Percentiles rank a stretch among this genome's conserved stretches.
Conservation (phyloP, 1,140 invertebrate genomes). For the Tribolium castaneum region DNA sequence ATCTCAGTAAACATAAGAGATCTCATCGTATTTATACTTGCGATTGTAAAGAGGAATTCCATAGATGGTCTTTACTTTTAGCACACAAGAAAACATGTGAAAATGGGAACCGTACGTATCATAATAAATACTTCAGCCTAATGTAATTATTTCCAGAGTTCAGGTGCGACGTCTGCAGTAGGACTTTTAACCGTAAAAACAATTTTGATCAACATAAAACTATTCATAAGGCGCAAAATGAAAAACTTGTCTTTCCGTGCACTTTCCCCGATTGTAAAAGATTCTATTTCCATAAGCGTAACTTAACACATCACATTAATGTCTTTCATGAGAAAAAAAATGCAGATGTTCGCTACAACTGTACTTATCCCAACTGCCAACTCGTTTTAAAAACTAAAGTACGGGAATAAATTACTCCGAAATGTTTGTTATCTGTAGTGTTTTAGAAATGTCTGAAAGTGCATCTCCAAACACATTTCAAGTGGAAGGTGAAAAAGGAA, state of each 20-base stretch:
- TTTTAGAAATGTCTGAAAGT: slow-evolving; percentile 45
- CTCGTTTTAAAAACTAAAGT: slow-evolving; percentile 39
- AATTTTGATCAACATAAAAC: slow-evolving; percentile 64
- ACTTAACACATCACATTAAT: slow-evolving; percentile 46
- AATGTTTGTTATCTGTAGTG: neutral
- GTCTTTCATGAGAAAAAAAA: slow-evolving; percentile 42
- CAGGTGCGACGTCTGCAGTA: slow-evolving; percentile 65
- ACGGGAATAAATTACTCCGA: neutral
- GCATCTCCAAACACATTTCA: slow-evolving; percentile 38
- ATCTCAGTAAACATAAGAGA: slow-evolving; percentile 65
- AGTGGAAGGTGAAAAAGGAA: neutral
- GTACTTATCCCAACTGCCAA: slow-evolving; percentile 40
- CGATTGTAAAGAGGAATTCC: slow-evolving; percentile 62
- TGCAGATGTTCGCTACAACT: slow-evolving; percentile 21
- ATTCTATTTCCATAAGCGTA: slow-evolving; percentile 49
- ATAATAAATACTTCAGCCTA: neutral
- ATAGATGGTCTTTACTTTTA: slow-evolving; percentile 63
- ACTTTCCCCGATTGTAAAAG: slow-evolving; percentile 63
- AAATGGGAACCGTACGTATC: slow-evolving; percentile 23
- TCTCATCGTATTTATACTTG: slow-evolving; percentile 65
- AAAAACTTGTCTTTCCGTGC: slow-evolving; percentile 60
- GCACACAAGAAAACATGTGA: slow-evolving; percentile 61
- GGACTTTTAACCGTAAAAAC: slow-evolving; percentile 62
- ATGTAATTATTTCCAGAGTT: slow-evolving; percentile 62
- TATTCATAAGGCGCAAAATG: slow-evolving; percentile 57